Evolutionary conservation across 1,140 invertebrate genomes (phyloP).

Genomic region (Pectinophora gossypiella): DNA sequence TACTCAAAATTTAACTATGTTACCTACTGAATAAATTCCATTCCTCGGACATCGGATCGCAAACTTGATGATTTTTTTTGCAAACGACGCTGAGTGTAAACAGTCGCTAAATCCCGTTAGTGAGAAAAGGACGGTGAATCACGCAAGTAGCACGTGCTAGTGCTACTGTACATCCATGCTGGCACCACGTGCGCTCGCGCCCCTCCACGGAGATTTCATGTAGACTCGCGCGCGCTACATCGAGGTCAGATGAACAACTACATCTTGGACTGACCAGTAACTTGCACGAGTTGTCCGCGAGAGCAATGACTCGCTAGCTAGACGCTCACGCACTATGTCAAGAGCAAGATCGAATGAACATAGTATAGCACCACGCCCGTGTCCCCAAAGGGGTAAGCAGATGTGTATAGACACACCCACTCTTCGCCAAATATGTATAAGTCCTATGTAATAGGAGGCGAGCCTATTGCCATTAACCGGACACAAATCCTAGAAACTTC

Average conservation of each 20-base stretch:
- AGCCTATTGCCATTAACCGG: no score
- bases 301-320: not conserved
- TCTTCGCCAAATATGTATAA: no score
- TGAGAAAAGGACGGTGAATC: slow-evolving; percentile 17
- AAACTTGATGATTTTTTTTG: slow-evolving; percentile 14
- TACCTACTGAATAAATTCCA: not conserved
- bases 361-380: not conserved
- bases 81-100: slow-evolving; percentile 11
- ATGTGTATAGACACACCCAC: no score
- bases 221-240: not conserved
- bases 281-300: not conserved
- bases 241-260: not conserved
- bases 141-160: slow-evolving; percentile 39
- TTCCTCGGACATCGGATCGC: not conserved
- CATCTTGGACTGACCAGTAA: not conserved
- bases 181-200: slow-evolving; percentile 24
- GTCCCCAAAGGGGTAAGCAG: no score
- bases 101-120: slow-evolving; percentile 11
- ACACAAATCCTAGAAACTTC: no score
- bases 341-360: not conserved
- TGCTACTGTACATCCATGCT: slow-evolving; percentile 14
- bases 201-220: not conserved
- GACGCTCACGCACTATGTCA: not conserved
- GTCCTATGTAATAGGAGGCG: not conserved
- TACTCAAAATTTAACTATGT: no score